Evolutionary conservation across 2,888 invertebrate genomes (phyloP).

Genomic region (Protonemura montana): DNA sequence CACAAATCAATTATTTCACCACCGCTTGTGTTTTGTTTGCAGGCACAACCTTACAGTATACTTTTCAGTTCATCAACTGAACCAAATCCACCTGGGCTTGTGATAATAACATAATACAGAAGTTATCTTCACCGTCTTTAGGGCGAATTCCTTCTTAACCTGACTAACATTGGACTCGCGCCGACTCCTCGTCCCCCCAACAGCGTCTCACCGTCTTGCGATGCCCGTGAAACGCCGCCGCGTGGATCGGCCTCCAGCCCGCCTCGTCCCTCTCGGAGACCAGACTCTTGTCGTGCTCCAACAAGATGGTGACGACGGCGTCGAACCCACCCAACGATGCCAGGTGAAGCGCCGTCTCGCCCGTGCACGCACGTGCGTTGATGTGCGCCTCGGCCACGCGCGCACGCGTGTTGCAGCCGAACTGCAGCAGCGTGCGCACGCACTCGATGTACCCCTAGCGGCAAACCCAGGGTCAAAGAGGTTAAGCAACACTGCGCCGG

Average conservation of each 20-base stretch:
- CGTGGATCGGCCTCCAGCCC: slow-evolving; percentile 58
- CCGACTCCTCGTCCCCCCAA: no score
- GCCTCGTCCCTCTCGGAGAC: slow-evolving; percentile 48
- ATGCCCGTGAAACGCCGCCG: slow-evolving; percentile 66
- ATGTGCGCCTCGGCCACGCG: slow-evolving; percentile 62
- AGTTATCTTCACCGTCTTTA: no score
- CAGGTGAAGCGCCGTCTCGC: slow-evolving; percentile 62
- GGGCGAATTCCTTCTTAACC: no score
- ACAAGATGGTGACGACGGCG: slow-evolving; percentile 59
- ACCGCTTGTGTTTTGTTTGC: no score
- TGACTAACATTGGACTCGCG: no score
- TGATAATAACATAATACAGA: no score
- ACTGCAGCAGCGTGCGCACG: slow-evolving; percentile 60
- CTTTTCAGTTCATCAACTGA: no score
- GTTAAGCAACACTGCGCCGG: no score
- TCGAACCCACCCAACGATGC: slow-evolving; percentile 60
- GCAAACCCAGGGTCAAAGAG: no score
- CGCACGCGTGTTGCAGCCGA: slow-evolving; percentile 61
- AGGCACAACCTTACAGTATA: no score
- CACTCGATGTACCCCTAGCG: slow-evolving; percentile 56
- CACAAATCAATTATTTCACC: no score
- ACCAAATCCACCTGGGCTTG: no score
- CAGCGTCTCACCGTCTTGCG: slow-evolving; percentile 62
- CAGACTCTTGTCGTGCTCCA: slow-evolving; percentile 53
- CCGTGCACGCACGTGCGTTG: slow-evolving; percentile 59